Percentiles rank a stretch among this genome's conserved stretches.
phyloP scores from a whole-genome alignment of 2,797 vertebrate species.

The Peromyscus eremicus region DNA sequence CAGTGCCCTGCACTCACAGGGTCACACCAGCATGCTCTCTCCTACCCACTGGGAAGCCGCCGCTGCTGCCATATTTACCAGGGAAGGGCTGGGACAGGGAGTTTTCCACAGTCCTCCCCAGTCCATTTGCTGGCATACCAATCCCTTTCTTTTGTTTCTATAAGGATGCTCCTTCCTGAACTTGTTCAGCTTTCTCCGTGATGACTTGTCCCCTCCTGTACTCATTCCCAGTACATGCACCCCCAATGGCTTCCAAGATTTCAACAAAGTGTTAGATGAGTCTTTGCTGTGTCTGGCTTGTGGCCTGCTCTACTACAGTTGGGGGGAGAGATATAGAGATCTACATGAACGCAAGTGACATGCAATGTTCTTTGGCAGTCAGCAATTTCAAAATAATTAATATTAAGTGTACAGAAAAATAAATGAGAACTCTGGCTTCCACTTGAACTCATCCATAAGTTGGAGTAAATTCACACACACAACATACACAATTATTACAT shows the following conservation, averaged over 20 bases:
- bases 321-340: background rate
- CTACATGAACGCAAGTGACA: background rate
- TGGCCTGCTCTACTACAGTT: background rate
- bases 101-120: background rate
- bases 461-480: background rate
- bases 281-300: background rate
- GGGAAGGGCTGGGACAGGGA: background rate
- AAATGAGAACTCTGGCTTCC: background rate
- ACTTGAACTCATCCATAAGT: background rate
- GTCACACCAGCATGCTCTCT: background rate
- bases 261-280: background rate
- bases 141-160: background rate
- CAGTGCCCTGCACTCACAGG: background rate
- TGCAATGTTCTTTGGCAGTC: background rate
- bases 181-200: background rate
- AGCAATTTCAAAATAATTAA: constrained; percentile 26
- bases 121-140: background rate
- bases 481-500: background rate
- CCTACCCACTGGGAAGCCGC: background rate
- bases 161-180: background rate
- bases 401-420: constrained; percentile 24
- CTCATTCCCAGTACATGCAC: background rate
- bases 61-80: background rate
- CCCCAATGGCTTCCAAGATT: background rate
- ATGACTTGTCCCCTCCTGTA: background rate